Percentiles rank a stretch among this genome's conserved stretches.
Evolutionary conservation across 2,797 vertebrate genomes (phyloP).

Genomic region (Melanogrammus aeglefinus): DNA sequence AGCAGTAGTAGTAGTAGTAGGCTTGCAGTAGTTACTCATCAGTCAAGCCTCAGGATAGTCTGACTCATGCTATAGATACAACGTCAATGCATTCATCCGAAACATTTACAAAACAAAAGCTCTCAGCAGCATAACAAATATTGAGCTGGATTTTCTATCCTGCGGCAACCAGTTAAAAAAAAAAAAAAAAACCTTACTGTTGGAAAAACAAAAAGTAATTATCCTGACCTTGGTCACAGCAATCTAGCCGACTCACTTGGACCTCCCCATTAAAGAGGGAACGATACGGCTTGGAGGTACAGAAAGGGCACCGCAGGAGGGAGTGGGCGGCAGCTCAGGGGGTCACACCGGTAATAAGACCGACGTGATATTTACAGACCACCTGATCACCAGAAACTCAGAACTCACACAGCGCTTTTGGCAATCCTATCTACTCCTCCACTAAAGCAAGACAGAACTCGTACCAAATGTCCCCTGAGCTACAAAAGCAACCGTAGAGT

Average conservation of each 20-base stretch:
- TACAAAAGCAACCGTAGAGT: not conserved
- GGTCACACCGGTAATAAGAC: too few relatives aligned
- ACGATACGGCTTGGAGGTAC: not conserved
- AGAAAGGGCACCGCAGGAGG: too few relatives aligned
- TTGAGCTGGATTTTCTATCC: not conserved
- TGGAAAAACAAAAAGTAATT: not conserved
- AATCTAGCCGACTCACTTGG: not conserved
- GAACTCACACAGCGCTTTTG: too few relatives aligned
- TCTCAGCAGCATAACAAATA: not conserved
- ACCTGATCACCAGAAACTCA: not conserved
- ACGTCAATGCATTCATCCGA: too few relatives aligned
- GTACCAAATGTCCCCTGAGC: too few relatives aligned
- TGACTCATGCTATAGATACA: not conserved
- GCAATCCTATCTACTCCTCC: too few relatives aligned
- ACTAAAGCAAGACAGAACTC: not conserved
- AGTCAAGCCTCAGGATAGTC: not conserved
- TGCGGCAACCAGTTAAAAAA: not conserved
- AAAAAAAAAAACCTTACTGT: not conserved
- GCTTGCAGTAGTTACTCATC: too few relatives aligned
- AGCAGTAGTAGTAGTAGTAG: too few relatives aligned
- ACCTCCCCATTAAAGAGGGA: not conserved
- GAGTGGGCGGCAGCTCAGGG: too few relatives aligned
- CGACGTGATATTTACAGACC: too few relatives aligned
- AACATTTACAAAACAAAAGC: too few relatives aligned
- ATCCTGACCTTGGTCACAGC: not conserved